These are phyloP conservation scores for Hypothenemus hampei DNA, from an alignment of 1,140 invertebrate genomes.

Conservation along the genomic window DNA sequence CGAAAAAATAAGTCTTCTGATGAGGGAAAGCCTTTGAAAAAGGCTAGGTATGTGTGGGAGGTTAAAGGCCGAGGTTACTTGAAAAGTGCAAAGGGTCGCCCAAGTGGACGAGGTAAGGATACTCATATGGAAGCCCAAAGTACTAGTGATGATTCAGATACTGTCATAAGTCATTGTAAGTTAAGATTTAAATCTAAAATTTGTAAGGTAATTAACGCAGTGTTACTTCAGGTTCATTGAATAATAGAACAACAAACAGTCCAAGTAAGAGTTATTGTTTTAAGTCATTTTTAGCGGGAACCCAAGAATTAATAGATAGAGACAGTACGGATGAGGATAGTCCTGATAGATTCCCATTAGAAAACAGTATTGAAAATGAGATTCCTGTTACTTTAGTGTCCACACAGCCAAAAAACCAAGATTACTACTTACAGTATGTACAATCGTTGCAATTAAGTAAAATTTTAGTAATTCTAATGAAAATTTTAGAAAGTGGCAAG, in stretches of 20 bases:
- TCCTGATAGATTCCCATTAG: slow-evolving; percentile 21
- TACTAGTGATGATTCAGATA: neutral
- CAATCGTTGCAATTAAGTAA: neutral
- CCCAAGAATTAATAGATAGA: slow-evolving; percentile 34
- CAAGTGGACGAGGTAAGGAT: neutral
- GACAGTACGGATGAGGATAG: slow-evolving; percentile 30
- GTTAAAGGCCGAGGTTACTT: slow-evolving; percentile 58
- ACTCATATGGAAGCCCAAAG: neutral
- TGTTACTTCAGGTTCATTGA: neutral
- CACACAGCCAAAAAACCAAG: slow-evolving; percentile 42
- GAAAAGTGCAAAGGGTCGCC: slow-evolving; percentile 40
- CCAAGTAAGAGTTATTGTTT: slow-evolving; percentile 23
- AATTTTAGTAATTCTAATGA: neutral
- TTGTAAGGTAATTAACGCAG: neutral
- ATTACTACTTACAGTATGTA: slow-evolving; percentile 48
- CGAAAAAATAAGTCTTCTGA: slow-evolving; percentile 18
- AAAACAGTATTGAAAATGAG: slow-evolving; percentile 36
- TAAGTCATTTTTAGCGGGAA: slow-evolving; percentile 34
- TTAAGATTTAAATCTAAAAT: neutral
- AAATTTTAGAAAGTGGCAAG: slow-evolving; percentile 55
- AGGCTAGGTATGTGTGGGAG: slow-evolving; percentile 60
- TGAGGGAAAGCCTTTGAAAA: slow-evolving; percentile 54
- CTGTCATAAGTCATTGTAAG: neutral
- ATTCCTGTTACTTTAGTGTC: slow-evolving; percentile 37
- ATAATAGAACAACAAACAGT: neutral